Base-by-base conservation (phyloP, 2,113 vertebrate genomes). In the Isurus oxyrinchus region DNA sequence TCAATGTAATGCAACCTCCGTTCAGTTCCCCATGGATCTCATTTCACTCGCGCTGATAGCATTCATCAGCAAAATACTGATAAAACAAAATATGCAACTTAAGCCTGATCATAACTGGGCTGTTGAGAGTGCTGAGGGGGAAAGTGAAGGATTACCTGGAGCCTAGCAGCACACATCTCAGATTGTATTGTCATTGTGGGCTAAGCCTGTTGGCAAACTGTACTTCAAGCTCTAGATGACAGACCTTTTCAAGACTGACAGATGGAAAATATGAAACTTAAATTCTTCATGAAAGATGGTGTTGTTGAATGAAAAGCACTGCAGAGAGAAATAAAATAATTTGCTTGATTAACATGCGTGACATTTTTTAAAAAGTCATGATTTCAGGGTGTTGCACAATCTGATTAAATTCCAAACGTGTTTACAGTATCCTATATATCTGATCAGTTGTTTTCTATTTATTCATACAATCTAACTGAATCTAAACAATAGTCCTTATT, bases 31-130 rank as follows among this genome's bases (percentile, higher is more conserved):
- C 98, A 49, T 98, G 98, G 98, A 99, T 99, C 99, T 99, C 97
- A 99, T 99, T 99, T 99, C 98, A 98, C 97, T 97, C 98, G 97
- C 0, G 99, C 99, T 99, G 99, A 99, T 99, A 99, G 99, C 98
- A 99, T 99, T 99, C 98, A 99, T 99, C 99, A 99, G 98, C 99
- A 98, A 99, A 98, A 98, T 99, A 98, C 98, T 98, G 98, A 98
- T 98, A 98, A 98, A 98, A 96, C 97, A 97, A 98, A 99, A 99
- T 99, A 99, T 99, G 99, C 99, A 99, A 99, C 98, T 99, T 99
- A 99, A 99, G 98, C 98, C 98, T 97, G 98, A 98, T 98, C 98
- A 98, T 98, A 98, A 98, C 98, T 98, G 98, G 98, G 98, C 98
- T 97, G 97, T 97, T 97, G 98, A 98, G 98, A 97, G 98, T 97